These are phyloP conservation scores for Albula glossodonta DNA, from an alignment of 2,113 vertebrate species.

Conservation along the genomic window DNA sequence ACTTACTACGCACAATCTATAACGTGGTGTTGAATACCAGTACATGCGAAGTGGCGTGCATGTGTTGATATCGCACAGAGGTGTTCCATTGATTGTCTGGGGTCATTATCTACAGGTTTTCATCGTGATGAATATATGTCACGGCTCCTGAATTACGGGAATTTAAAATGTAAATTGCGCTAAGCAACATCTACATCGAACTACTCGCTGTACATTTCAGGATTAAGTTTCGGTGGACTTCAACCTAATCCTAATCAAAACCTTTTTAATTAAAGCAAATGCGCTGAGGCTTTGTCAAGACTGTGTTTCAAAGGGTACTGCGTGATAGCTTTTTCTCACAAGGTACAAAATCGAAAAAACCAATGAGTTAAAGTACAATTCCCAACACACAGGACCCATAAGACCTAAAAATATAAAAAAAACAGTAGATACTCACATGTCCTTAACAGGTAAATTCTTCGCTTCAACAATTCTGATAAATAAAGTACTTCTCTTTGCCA, in stretches of 20 bases:
- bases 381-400: neutral
- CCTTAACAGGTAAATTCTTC: conserved; percentile 76
- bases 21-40: neutral
- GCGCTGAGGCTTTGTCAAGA: neutral
- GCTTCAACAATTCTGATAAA: conserved; percentile 77
- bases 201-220: neutral
- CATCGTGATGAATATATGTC: neutral
- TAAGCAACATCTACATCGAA: neutral
- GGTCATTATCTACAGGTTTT: too few species aligned
- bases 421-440: conserved; percentile 68
- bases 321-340: neutral
- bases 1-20: too few species aligned
- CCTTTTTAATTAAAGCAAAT: neutral
- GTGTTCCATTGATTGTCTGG: neutral
- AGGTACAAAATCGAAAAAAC: neutral
- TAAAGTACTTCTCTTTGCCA: conserved; percentile 72
- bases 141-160: neutral
- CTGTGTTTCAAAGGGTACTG: neutral
- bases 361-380: neutral
- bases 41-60: neutral
- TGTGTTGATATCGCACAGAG: neutral
- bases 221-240: neutral
- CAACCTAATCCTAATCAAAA: neutral
- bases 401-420: neutral
- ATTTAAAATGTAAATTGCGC: neutral